phyloP scores from a whole-genome alignment of 2,113 vertebrate genomes.

The Meriones unguiculatus region DNA sequence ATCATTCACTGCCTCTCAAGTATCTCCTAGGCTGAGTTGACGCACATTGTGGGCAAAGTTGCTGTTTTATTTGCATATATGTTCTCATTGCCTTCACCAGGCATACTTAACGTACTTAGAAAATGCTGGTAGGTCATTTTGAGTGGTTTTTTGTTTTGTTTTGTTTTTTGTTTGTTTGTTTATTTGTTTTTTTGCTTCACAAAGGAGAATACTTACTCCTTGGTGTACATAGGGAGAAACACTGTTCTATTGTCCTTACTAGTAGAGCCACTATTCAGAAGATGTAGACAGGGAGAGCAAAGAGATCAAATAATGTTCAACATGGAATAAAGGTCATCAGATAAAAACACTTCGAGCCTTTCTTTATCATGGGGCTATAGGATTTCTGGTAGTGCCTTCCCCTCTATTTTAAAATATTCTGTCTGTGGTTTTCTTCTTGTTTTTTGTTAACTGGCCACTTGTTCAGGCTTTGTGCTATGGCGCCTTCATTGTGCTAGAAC shows the following conservation, averaged over 20 bases:
- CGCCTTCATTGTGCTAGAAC: background rate
- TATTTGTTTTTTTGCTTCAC: too few relatives aligned
- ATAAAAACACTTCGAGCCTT: background rate
- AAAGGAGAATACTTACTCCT: background rate
- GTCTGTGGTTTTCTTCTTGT: background rate
- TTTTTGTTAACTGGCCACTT: background rate
- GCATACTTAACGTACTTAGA: background rate
- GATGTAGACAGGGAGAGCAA: too few relatives aligned
- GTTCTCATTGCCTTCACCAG: too few relatives aligned
- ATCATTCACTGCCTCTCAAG: background rate
- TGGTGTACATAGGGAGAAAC: background rate
- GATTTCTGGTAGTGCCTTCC: background rate
- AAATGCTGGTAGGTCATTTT: background rate
- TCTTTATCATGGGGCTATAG: background rate
- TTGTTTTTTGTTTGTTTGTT: too few relatives aligned
- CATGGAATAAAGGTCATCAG: background rate
- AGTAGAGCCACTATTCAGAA: background rate
- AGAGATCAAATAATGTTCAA: too few relatives aligned
- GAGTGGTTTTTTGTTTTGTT: background rate
- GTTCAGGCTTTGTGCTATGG: background rate
- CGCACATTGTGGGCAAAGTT: rapidly evolving
- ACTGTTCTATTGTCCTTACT: background rate
- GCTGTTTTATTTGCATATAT: rapidly evolving
- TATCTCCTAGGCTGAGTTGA: background rate
- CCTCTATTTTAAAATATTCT: background rate